A percentile compares a stretch with the other conserved stretches of the same genome.
These are phyloP conservation scores for Psittacula derbiana DNA, from an alignment of 2,797 vertebrate species.

Conservation along the genomic window DNA sequence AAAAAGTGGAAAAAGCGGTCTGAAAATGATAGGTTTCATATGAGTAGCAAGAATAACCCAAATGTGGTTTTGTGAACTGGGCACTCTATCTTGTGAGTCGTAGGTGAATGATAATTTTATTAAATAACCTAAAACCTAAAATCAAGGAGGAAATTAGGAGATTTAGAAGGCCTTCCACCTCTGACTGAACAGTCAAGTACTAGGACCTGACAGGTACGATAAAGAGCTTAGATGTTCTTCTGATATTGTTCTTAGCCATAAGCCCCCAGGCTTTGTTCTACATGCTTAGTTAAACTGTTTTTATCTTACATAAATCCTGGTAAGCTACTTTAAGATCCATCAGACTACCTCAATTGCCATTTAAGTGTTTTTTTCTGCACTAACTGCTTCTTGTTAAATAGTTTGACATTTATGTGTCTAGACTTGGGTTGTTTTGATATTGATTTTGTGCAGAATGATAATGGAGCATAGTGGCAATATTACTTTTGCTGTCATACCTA, in stretches of 20 bases:
- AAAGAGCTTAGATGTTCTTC: conserved; percentile 79
- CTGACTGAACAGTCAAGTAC: conserved; percentile 69
- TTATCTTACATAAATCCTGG: conserved; percentile 82
- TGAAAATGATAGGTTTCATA: not conserved
- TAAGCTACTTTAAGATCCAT: conserved; percentile 80
- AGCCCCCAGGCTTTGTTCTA: conserved; percentile 80
- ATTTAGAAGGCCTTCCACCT: conserved; percentile 44
- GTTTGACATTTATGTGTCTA: conserved; percentile 81
- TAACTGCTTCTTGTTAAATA: conserved; percentile 80
- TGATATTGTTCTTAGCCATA: conserved; percentile 78
- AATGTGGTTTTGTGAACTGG: not conserved
- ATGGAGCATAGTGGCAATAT: conserved; percentile 59
- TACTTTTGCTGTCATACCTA: conserved; percentile 47
- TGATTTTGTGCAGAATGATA: conserved; percentile 77
- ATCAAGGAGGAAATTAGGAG: conserved; percentile 24
- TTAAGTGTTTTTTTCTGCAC: conserved; percentile 86
- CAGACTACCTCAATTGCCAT: conserved; percentile 79
- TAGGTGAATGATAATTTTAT: conserved; percentile 46
- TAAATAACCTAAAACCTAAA: conserved; percentile 23
- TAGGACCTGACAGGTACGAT: conserved; percentile 80
- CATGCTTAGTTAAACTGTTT: conserved; percentile 85
- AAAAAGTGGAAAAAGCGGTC: not conserved
- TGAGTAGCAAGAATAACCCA: not conserved
- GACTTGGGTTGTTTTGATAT: conserved; percentile 76
- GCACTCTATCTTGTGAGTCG: not conserved